A percentile compares a stretch with the other conserved stretches of the same genome.
These are phyloP conservation scores for Epinotia bilunana DNA, from an alignment of 2,888 invertebrate genomes.

Conservation along the genomic window DNA sequence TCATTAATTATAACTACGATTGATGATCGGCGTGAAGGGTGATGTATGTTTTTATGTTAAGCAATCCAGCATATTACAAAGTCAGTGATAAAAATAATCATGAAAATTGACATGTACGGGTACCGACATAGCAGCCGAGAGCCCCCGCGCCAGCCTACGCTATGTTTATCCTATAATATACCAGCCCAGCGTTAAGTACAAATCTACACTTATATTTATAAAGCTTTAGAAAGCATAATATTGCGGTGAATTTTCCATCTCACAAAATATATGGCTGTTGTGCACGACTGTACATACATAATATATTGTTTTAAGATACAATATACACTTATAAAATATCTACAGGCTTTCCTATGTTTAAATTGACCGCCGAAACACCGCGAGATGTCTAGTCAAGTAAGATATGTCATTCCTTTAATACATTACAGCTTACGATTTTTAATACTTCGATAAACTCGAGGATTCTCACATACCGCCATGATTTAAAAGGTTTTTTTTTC, in stretches of 20 bases:
- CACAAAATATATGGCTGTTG: slow-evolving; percentile 68
- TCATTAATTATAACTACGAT: not conserved
- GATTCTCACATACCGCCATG: slow-evolving; percentile 4
- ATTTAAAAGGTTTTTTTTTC: slow-evolving; percentile 51
- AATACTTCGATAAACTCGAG: slow-evolving; percentile 32
- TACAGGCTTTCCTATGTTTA: slow-evolving; percentile 55
- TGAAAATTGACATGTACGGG: slow-evolving; percentile 63
- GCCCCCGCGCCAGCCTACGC: slow-evolving; percentile 55
- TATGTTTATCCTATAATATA: slow-evolving; percentile 47
- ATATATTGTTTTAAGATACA: slow-evolving; percentile 52
- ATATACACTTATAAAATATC: slow-evolving; percentile 55
- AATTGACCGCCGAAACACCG: slow-evolving; percentile 58
- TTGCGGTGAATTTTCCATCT: slow-evolving; percentile 49
- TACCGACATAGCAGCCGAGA: slow-evolving; percentile 61
- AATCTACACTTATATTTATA: slow-evolving; percentile 52
- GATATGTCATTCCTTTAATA: slow-evolving; percentile 69
- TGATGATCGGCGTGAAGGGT: not conserved
- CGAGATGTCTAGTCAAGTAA: slow-evolving; percentile 54
- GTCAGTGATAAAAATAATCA: slow-evolving; percentile 10
- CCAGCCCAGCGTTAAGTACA: slow-evolving; percentile 51
- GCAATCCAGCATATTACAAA: slow-evolving; percentile 35
- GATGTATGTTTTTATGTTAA: not conserved
- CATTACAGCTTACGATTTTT: slow-evolving; percentile 49
- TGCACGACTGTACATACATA: slow-evolving; percentile 70
- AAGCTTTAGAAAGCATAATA: slow-evolving; percentile 68